Base-by-base conservation (phyloP, 2,797 vertebrate genomes). In the Anolis apletophallus region DNA sequence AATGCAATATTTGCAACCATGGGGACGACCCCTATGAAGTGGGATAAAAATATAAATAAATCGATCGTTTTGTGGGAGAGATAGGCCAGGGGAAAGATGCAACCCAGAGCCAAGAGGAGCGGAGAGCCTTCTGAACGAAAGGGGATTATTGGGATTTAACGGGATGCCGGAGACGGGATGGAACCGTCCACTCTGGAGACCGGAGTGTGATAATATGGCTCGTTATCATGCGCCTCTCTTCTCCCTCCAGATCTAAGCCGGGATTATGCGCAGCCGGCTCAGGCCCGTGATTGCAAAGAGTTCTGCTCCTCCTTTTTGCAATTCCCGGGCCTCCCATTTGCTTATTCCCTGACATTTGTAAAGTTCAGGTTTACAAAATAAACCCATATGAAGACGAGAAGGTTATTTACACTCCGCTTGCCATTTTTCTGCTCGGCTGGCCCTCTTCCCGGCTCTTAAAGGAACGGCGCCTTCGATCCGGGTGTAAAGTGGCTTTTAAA, bases 301-400 rank as follows among this genome's bases (percentile, higher is more conserved):
- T 93, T 94, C 94, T 95, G 40, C 40, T 40, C 5, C 40, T 40
- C 40, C 40, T 40, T 40, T 40, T 40, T 40, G 40, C 40, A 40
- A 87, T 94, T 87, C 96, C 95, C 95, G 85, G 88, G 90, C 85
- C 4, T 89, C 92, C 81, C 89, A 72, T 92, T 95, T 90, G 73
- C 93, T 93, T 87, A 68, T 91, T 95, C 84, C 36, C 3, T 96
- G 96, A 96, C 96, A 96, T 96, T 95, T 95, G 92, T 83, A 95
- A 97, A 97, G 96, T 96, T 97, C 96, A 96, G 85, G 71, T 95
- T 96, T 96, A 94, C 95, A 92, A 95, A 95, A 95, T 40, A 96
- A 95, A 91, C 86, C 73, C 14, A 85, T 1, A 16, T 83, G 32
- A 81, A 0, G 3, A 19, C 19, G 80, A 85, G 90, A 85, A 40